Evolutionary conservation across 2,797 vertebrate genomes (phyloP).

Genomic region (Semotilus atromaculatus): DNA sequence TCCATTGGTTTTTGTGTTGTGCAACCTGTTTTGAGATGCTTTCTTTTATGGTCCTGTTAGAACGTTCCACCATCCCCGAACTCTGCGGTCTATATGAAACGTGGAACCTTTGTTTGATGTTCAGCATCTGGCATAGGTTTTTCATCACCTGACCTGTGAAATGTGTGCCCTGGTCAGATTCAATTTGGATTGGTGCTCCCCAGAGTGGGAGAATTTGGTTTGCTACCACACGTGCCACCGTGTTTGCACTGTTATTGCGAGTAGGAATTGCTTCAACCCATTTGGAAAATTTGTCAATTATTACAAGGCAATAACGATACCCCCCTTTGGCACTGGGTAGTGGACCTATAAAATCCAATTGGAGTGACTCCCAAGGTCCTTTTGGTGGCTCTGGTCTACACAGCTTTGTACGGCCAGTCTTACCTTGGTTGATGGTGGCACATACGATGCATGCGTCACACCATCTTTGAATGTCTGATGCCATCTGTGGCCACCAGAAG

Average conservation of each 20-base stretch:
- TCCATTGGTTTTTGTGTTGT: too few species aligned
- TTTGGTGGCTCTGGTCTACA: background rate
- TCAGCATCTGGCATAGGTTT: background rate
- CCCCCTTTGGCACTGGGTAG: background rate
- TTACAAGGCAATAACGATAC: background rate
- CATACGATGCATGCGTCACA: too few species aligned
- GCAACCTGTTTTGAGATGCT: too few species aligned
- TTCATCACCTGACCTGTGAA: background rate
- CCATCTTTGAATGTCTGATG: conserved; percentile 1
- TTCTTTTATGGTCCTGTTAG: background rate
- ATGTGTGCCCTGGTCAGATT: background rate
- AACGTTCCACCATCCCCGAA: rapidly evolving
- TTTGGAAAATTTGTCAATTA: background rate
- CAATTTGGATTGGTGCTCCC: background rate
- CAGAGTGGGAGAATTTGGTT: background rate
- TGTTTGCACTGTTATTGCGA: background rate
- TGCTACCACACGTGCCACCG: background rate
- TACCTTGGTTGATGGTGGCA: background rate
- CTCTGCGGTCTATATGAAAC: background rate
- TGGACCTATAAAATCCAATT: conserved; percentile 1
- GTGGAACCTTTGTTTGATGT: background rate
- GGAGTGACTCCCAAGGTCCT: background rate
- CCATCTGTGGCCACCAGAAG: background rate
- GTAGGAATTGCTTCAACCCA: background rate
- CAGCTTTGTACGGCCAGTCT: background rate